phyloP scores from a whole-genome alignment of 2,113 vertebrate species.

The Nettapus auritus region DNA sequence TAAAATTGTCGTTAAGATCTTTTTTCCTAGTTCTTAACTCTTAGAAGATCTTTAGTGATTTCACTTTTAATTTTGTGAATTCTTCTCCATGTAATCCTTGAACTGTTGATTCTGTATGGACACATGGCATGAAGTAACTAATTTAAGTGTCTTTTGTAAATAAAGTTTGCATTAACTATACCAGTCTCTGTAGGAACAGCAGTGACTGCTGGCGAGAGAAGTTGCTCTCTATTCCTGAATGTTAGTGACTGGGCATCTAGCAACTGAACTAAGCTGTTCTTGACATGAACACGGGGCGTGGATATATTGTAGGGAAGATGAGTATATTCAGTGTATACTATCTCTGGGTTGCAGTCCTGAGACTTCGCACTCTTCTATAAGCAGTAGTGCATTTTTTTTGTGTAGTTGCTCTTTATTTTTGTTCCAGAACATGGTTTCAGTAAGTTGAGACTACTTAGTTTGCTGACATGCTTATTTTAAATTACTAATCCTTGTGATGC shows the following conservation, averaged over 20 bases:
- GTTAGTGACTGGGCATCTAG: slow-evolving; percentile 37
- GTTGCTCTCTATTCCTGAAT: slow-evolving; percentile 36
- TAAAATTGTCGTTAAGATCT: slow-evolving; percentile 75
- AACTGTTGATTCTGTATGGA: slow-evolving; percentile 86
- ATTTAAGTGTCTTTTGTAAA: slow-evolving; percentile 93
- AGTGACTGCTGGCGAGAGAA: slow-evolving; percentile 48
- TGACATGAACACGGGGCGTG: slow-evolving; percentile 8
- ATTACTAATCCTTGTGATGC: slow-evolving; percentile 17
- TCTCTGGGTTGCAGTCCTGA: slow-evolving; percentile 5
- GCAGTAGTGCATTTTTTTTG: slow-evolving; percentile 10
- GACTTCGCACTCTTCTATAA: neutral
- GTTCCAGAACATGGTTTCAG: neutral
- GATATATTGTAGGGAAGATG: neutral
- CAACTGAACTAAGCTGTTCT: neutral
- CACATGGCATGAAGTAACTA: slow-evolving; percentile 94
- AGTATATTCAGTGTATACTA: neutral
- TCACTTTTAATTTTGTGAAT: slow-evolving; percentile 79
- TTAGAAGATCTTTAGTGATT: slow-evolving; percentile 77
- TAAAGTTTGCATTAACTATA: slow-evolving; percentile 92
- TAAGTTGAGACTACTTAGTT: neutral
- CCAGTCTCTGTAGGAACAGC: slow-evolving; percentile 64
- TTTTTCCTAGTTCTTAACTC: slow-evolving; percentile 80
- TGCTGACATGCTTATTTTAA: slow-evolving; percentile 19
- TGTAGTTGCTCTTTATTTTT: neutral
- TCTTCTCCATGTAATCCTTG: slow-evolving; percentile 80